Evolutionary conservation across 2,113 vertebrate genomes (phyloP).

Genomic region (Poeciliopsis turrubarensis): DNA sequence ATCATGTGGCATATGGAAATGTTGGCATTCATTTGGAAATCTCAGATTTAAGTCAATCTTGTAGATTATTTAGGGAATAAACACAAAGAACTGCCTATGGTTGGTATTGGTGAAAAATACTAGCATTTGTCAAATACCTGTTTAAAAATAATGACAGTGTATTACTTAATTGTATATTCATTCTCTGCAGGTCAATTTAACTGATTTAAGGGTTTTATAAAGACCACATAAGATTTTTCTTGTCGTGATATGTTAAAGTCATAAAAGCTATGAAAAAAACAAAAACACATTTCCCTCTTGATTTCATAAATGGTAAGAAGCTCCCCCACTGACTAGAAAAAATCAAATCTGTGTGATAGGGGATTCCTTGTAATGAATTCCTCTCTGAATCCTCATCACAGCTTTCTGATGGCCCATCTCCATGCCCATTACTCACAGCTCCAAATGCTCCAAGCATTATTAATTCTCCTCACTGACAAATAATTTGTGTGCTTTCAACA

Average conservation of each 20-base stretch:
- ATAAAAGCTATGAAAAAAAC: neutral
- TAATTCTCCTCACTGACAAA: constrained; percentile 57
- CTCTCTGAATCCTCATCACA: constrained; percentile 55
- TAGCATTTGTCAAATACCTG: neutral
- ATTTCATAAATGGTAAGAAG: constrained; percentile 12
- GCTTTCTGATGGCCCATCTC: constrained; percentile 57
- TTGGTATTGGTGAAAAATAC: no score
- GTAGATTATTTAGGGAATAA: neutral
- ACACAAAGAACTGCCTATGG: no score
- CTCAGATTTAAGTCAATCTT: neutral
- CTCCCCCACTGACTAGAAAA: constrained; percentile 1
- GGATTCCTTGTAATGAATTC: constrained; percentile 20
- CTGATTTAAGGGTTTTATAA: no score
- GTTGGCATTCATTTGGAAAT: neutral
- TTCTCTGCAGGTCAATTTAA: no score
- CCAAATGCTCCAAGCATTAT: constrained; percentile 49
- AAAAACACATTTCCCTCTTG: neutral
- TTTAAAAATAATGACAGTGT: neutral
- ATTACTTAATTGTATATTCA: no score
- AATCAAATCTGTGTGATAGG: constrained; percentile 4
- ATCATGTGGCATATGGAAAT: neutral
- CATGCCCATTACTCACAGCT: constrained; percentile 60
- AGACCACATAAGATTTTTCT: no score
- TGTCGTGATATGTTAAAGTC: no score
- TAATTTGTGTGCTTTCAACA: constrained; percentile 46